Percentiles rank a stretch among this genome's conserved stretches.
Conservation (phyloP, 2,113 vertebrate species). For the Melanerpes aurifrons region DNA sequence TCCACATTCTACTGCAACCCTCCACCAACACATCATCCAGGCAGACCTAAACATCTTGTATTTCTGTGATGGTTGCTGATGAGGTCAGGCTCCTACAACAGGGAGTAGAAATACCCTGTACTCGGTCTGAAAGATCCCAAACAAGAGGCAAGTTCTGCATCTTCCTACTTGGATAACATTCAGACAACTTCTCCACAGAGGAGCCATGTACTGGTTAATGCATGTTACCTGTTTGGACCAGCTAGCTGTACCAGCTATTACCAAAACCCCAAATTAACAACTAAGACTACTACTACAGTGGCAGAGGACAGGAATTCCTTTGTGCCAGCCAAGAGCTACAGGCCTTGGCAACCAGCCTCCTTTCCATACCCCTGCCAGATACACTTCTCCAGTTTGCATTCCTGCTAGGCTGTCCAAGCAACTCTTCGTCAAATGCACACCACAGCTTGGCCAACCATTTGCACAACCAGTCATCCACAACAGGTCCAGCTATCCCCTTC, state of each 20-base stretch:
- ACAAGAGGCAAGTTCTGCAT: background rate
- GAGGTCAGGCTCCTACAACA: background rate
- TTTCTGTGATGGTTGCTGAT: background rate
- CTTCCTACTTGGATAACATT: background rate
- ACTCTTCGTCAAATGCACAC: accelerated
- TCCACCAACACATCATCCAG: background rate
- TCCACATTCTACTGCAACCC: background rate
- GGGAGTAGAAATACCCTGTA: background rate
- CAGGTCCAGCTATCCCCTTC: background rate
- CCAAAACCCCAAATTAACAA: background rate
- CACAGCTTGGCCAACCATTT: background rate
- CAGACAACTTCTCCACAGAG: background rate
- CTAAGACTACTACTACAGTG: background rate
- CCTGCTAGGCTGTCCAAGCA: background rate
- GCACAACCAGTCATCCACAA: background rate
- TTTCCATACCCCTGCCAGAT: background rate
- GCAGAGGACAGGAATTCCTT: background rate
- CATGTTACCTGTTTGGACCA: background rate
- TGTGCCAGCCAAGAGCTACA: background rate
- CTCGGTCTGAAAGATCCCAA: background rate
- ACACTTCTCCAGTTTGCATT: background rate
- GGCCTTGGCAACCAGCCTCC: background rate
- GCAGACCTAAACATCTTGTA: background rate
- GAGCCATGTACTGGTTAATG: background rate
- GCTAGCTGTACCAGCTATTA: background rate